Percentiles rank a stretch among this genome's conserved stretches.
Evolutionary conservation across 2,797 vertebrate genomes (phyloP).

Genomic region (Eospalax fontanierii): DNA sequence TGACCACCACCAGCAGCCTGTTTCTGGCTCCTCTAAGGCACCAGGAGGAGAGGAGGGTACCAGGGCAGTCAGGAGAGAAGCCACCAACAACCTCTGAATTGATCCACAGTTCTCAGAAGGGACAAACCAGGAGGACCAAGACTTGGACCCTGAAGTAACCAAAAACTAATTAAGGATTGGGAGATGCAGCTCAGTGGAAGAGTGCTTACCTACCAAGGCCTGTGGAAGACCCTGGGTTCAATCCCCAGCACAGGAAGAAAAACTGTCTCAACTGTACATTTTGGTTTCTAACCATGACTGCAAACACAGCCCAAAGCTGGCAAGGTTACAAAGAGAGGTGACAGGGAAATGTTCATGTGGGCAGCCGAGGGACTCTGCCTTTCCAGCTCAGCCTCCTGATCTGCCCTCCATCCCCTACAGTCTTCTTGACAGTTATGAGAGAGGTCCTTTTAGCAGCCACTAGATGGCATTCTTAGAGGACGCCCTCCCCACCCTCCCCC

Average conservation of each 20-base stretch:
- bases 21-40: too few species aligned
- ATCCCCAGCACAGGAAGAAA: neutral
- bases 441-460: neutral
- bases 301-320: too few species aligned
- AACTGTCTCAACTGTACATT: neutral
- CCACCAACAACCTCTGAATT: too few species aligned
- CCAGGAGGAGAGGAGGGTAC: too few species aligned
- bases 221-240: too few species aligned
- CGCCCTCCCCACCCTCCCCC: too few species aligned
- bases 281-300: neutral
- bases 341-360: too few species aligned
- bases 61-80: too few species aligned
- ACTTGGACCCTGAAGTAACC: too few species aligned
- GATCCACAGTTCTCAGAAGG: neutral
- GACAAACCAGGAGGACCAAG: neutral
- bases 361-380: too few species aligned
- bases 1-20: too few species aligned
- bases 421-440: neutral
- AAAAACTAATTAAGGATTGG: neutral
- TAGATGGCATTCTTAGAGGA: neutral
- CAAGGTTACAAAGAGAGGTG: too few species aligned
- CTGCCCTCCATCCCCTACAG: neutral
- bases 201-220: neutral
- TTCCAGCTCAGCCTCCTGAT: neutral
- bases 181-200: neutral